Percentiles rank a stretch among this genome's conserved stretches.
Evolutionary conservation across 2,888 invertebrate genomes (phyloP).

Genomic region (Polydrusus pterygomalis): DNA sequence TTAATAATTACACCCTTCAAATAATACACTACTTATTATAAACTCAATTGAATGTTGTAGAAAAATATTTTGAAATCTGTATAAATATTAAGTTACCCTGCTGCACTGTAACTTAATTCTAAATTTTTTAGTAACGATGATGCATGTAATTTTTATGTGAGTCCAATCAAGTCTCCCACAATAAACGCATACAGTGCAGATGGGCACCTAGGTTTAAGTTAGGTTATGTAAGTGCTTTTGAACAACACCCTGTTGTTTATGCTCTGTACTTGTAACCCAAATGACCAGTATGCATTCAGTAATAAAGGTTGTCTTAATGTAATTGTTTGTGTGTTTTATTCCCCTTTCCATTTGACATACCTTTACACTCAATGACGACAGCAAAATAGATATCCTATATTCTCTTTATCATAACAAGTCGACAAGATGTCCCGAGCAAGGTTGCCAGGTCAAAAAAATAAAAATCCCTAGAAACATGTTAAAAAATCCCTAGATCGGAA

Average conservation of each 20-base stretch:
- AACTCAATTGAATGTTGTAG: slow-evolving; percentile 71
- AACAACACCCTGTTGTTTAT: slow-evolving; percentile 72
- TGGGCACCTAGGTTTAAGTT: slow-evolving; percentile 64
- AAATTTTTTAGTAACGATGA: slow-evolving; percentile 63
- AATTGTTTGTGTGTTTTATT: slow-evolving; percentile 57
- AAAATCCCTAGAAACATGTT: no score
- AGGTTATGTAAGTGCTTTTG: slow-evolving; percentile 73
- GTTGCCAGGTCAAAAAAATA: no score
- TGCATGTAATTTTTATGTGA: slow-evolving; percentile 58
- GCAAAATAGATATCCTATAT: no score
- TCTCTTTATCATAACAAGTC: no score
- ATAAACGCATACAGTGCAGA: slow-evolving; percentile 65
- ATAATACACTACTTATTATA: slow-evolving; percentile 70
- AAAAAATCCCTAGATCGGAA: no score
- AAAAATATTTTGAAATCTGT: slow-evolving; percentile 65
- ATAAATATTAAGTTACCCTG: slow-evolving; percentile 62
- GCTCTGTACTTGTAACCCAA: slow-evolving; percentile 74
- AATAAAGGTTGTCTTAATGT: slow-evolving; percentile 75
- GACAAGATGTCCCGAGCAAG: no score
- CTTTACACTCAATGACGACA: no score
- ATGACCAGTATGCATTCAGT: slow-evolving; percentile 76
- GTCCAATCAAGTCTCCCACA: slow-evolving; percentile 61
- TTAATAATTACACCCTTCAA: slow-evolving; percentile 66
- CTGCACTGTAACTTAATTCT: slow-evolving; percentile 69
- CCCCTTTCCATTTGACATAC: no score